These are phyloP conservation scores for Sepioteuthis lessoniana DNA, from an alignment of 2,888 invertebrate species.

Conservation along the genomic window DNA sequence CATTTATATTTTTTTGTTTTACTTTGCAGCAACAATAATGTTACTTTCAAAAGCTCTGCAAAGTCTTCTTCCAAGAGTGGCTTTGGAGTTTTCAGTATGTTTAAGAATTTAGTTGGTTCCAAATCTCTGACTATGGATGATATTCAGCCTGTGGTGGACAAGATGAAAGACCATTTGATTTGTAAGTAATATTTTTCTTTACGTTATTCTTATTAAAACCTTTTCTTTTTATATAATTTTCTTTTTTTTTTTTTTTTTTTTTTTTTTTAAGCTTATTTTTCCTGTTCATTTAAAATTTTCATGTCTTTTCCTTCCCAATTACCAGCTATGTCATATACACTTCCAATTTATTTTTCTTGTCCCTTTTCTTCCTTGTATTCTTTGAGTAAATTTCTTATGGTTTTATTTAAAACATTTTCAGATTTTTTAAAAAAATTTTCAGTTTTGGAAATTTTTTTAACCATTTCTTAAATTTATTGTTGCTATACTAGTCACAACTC, in stretches of 20 bases:
- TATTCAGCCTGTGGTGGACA: conserved; percentile 90
- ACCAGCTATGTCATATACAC: conserved; percentile 92
- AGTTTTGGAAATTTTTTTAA: too few relatives aligned
- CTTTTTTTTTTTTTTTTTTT: too few relatives aligned
- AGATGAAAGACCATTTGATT: conserved; percentile 95
- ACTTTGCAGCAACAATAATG: not conserved
- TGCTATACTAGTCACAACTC: too few relatives aligned
- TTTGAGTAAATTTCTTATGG: too few relatives aligned
- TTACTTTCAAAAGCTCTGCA: not conserved
- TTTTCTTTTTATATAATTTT: conserved; percentile 58
- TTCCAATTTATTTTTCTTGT: too few relatives aligned
- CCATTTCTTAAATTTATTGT: too few relatives aligned
- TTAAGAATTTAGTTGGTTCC: conserved; percentile 81
- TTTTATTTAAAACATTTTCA: too few relatives aligned
- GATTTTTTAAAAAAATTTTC: too few relatives aligned
- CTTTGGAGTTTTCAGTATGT: conserved; percentile 71
- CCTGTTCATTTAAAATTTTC: too few relatives aligned
- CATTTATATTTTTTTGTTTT: not conserved
- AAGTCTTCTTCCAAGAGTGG: conserved; percentile 52
- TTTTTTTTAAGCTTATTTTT: too few relatives aligned
- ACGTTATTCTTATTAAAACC: not conserved
- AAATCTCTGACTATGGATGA: conserved; percentile 88
- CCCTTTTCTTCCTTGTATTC: too few relatives aligned
- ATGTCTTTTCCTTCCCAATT: too few relatives aligned
- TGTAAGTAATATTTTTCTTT: conserved; percentile 64